These are phyloP conservation scores for Melanerpes aurifrons DNA, from an alignment of 2,113 vertebrate genomes.

Conservation along the genomic window DNA sequence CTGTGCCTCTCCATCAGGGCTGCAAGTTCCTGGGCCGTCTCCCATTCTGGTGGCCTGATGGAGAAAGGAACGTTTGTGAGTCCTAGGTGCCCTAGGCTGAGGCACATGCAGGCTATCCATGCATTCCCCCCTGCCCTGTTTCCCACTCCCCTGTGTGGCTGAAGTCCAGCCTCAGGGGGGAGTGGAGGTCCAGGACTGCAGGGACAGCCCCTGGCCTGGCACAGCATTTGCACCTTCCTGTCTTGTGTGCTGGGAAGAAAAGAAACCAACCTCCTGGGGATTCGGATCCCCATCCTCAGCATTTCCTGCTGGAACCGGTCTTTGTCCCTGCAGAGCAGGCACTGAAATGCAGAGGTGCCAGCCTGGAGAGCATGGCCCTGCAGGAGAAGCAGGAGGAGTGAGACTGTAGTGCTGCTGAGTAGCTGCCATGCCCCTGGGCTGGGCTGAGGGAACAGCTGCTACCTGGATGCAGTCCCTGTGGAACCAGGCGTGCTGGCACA, in stretches of 20 bases:
- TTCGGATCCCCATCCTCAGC: neutral
- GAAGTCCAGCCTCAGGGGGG: accelerated
- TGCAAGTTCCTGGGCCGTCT: neutral
- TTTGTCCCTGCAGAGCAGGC: neutral
- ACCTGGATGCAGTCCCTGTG: neutral
- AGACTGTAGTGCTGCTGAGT: neutral
- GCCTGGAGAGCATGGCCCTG: neutral
- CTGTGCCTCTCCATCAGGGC: too few relatives aligned
- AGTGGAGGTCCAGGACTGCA: neutral
- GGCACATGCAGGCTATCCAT: neutral
- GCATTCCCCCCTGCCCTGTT: accelerated
- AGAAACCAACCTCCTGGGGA: neutral
- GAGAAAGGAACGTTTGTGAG: neutral
- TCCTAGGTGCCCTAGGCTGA: accelerated
- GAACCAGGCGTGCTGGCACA: neutral
- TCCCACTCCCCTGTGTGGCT: neutral
- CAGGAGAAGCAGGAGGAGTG: too few relatives aligned
- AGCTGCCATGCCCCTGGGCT: neutral
- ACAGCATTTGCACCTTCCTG: neutral
- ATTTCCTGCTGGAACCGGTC: neutral
- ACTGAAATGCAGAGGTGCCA: neutral
- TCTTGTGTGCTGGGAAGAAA: neutral
- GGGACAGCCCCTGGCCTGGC: neutral
- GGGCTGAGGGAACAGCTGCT: neutral
- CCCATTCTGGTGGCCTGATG: neutral